Conservation (phyloP, 2,888 invertebrate species). For the Nephrocerus scutellatus region DNA sequence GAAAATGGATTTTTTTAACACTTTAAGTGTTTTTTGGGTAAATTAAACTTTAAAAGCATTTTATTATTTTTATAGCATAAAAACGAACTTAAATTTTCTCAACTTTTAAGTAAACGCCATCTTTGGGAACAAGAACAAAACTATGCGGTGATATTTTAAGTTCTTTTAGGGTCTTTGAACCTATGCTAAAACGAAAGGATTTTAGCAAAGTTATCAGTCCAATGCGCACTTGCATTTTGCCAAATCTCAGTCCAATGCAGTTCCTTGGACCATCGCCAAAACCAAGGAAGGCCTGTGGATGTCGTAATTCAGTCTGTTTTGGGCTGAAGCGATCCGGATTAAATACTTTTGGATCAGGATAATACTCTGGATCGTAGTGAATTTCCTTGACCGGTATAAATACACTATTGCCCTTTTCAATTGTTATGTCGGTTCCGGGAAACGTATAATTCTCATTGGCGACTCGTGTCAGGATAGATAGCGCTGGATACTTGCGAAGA, state of each 20-base stretch:
- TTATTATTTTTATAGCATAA: too few relatives aligned
- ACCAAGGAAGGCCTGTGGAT: slow-evolving; percentile 41
- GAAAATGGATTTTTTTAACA: too few relatives aligned
- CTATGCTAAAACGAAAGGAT: slow-evolving; percentile 25
- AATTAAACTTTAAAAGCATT: too few relatives aligned
- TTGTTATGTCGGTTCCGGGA: slow-evolving; percentile 29
- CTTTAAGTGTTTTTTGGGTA: too few relatives aligned
- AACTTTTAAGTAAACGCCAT: too few relatives aligned
- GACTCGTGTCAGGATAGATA: slow-evolving; percentile 37
- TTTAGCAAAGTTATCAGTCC: slow-evolving; percentile 32
- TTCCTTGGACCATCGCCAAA: slow-evolving; percentile 43
- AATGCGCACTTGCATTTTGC: slow-evolving; percentile 34
- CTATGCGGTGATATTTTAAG: slow-evolving; percentile 18
- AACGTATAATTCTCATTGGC: slow-evolving; percentile 38
- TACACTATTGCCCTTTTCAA: slow-evolving; percentile 39
- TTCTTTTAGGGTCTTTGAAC: slow-evolving; percentile 21
- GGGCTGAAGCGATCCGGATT: slow-evolving; percentile 47
- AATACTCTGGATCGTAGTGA: slow-evolving; percentile 47
- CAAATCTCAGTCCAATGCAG: slow-evolving; percentile 39
- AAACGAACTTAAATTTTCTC: too few relatives aligned
- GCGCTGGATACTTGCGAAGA: slow-evolving; percentile 47
- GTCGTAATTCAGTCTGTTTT: slow-evolving; percentile 30
- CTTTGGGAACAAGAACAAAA: slow-evolving; percentile 13
- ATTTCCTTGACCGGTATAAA: slow-evolving; percentile 41
- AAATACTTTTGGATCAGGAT: slow-evolving; percentile 45